Evolutionary conservation across 53 echinoderm and acorn worm species (phyloP).

Genomic region (Echinarachnius parma): DNA sequence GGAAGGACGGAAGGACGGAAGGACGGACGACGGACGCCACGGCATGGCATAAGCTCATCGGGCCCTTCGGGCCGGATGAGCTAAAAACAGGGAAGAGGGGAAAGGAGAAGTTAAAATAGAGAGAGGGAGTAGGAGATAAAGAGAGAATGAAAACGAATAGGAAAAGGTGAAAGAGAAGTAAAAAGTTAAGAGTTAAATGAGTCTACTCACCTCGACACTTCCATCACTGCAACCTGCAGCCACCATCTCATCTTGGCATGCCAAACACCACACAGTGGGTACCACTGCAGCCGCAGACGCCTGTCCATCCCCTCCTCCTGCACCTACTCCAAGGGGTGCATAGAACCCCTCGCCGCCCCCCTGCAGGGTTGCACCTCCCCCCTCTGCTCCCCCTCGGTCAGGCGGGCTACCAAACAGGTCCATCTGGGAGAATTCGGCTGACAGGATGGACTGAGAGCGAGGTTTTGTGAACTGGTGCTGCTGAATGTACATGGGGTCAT

Average conservation of each 20-base stretch:
- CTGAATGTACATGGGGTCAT: constrained; percentile 19
- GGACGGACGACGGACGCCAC: too few species aligned
- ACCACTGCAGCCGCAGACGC: too few species aligned
- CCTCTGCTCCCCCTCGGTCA: neutral
- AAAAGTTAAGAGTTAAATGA: too few species aligned
- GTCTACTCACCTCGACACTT: constrained; percentile 84
- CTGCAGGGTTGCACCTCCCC: too few species aligned
- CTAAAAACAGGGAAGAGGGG: too few species aligned
- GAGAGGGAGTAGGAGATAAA: too few species aligned
- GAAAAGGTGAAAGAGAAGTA: too few species aligned
- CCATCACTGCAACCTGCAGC: constrained; percentile 90
- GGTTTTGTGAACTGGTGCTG: constrained; percentile 5
- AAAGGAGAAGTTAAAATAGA: too few species aligned
- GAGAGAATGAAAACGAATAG: too few species aligned
- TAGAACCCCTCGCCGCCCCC: constrained; percentile 21
- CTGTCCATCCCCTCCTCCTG: constrained; percentile 11
- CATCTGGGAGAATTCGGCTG: constrained; percentile 29
- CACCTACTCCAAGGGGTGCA: neutral
- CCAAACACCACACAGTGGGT: constrained; percentile 88
- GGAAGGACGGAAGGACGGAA: too few species aligned
- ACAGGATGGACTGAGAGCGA: constrained; percentile 9
- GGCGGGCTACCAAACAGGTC: constrained; percentile 30
- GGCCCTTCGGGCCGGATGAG: too few species aligned
- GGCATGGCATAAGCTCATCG: too few species aligned
- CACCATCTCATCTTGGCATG: constrained; percentile 74